Evolutionary conservation across 2,113 vertebrate genomes (phyloP).

Genomic region (Chionis minor): DNA sequence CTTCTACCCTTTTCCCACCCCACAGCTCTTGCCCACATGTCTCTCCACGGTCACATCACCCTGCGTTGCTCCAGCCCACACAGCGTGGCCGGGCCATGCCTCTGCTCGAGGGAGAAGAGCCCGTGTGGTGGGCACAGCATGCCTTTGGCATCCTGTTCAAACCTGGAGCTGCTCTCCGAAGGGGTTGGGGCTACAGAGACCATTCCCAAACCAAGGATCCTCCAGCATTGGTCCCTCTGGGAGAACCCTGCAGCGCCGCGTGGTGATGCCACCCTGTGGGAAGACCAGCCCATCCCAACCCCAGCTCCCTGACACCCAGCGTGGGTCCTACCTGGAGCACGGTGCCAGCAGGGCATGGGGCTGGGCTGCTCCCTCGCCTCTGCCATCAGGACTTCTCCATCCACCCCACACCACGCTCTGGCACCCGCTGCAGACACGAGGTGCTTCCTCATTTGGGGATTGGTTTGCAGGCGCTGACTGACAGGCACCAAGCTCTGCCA

Average conservation of each 20-base stretch:
- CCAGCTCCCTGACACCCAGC: background rate
- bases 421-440: background rate
- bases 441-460: slow-evolving; percentile 76
- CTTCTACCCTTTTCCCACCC: background rate
- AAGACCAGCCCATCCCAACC: background rate
- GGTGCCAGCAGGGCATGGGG: background rate
- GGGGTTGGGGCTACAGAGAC: background rate
- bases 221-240: background rate
- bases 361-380: slow-evolving; percentile 50
- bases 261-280: background rate
- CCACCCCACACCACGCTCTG: background rate
- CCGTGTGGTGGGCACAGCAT: fast-evolving
- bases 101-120: background rate
- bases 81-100: fast-evolving
- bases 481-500: slow-evolving; percentile 27
- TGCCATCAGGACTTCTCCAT: slow-evolving; percentile 69
- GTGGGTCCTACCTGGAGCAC: slow-evolving; percentile 66
- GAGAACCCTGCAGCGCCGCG: fast-evolving
- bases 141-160: background rate
- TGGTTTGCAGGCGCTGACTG: slow-evolving; percentile 59
- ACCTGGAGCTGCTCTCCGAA: background rate
- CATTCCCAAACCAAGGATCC: background rate
- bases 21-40: background rate
- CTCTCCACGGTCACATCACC: background rate
- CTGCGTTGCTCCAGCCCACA: fast-evolving